Evolutionary conservation across 2,888 invertebrate species (phyloP), one percentile per base, ranked within the genome.

Genomic region (Tethea ocularis): DNA sequence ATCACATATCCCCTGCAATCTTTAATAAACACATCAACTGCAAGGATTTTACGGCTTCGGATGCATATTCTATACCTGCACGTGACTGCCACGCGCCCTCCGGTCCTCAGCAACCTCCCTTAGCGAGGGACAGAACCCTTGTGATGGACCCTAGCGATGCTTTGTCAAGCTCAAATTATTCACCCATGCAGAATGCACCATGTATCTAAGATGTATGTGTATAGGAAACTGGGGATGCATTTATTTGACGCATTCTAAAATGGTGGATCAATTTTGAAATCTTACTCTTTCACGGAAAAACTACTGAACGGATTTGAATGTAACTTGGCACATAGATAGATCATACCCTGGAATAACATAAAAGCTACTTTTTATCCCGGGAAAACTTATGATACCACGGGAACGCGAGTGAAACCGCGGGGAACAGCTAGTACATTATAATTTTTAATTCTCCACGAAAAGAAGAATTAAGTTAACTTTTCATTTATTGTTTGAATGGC

Each of bases 11-110:
- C 26, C 17, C 29, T 53, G 20, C 17, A 36, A 10, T 54, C 59
- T 64, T 64, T 82, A 80, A 85, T 84, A 82, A 84, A 85, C 83
- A 80, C 80, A 83, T 85, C 82, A 82, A 70, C 66, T 69, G 70
- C 66, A 71, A 76, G 61, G 71, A 66, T 76, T 20, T 69, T 66
- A 62, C 66, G 62, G 66, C 59, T 66, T 76, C 68, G 72, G 76
- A 77, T 74, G 78, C 78, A 78, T 75, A 74, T 7, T 38, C n/a
- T 75, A 75, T 75, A 72, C 65, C 67, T 59, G 73, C 86, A 80
- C 83, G 84, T 75, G 83, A 63, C 79, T 57, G 74, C 20, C 86
- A 79, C 79, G 74, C 71, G 78, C 59, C 68, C 68, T 69, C 59
- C 46, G 52, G 7, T 15, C 38, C 17, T 46, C 46, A n/a, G 46